phyloP scores from a whole-genome alignment of 2,113 vertebrate species.

The Tylochromis polylepis region DNA sequence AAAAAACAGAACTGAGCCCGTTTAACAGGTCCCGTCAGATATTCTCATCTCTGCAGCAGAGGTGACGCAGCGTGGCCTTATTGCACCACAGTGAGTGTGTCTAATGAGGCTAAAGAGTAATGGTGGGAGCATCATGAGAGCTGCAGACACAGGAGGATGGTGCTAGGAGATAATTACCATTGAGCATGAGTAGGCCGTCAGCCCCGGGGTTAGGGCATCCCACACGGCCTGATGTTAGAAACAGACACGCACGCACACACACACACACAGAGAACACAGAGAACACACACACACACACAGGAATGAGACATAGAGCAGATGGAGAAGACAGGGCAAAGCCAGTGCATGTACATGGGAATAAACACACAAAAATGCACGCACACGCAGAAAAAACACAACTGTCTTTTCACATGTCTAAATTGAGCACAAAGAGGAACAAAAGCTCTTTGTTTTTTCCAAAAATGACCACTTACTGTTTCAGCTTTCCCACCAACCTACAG shows the following conservation, averaged over 20 bases:
- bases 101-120: not conserved
- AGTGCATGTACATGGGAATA: not conserved
- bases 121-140: not conserved
- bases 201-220: constrained; percentile 92
- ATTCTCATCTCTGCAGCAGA: not conserved
- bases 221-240: constrained; percentile 84
- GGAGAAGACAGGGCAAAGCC: constrained; percentile 43
- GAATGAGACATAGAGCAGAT: constrained; percentile 44
- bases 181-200: constrained; percentile 97
- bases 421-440: not conserved
- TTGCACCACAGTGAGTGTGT: not conserved
- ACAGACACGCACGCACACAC: constrained; percentile 37
- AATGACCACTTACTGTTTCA: not conserved
- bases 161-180: constrained; percentile 82
- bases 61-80: not conserved
- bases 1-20: not conserved
- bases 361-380: not conserved
- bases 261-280: constrained; percentile 35
- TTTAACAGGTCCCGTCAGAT: not conserved
- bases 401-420: not conserved
- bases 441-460: not conserved
- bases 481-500: not conserved
- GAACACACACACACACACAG: constrained; percentile 11
- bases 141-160: constrained; percentile 14
- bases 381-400: not conserved